Conservation (phyloP, 1,140 invertebrate species). For the Drosophila willistoni region DNA sequence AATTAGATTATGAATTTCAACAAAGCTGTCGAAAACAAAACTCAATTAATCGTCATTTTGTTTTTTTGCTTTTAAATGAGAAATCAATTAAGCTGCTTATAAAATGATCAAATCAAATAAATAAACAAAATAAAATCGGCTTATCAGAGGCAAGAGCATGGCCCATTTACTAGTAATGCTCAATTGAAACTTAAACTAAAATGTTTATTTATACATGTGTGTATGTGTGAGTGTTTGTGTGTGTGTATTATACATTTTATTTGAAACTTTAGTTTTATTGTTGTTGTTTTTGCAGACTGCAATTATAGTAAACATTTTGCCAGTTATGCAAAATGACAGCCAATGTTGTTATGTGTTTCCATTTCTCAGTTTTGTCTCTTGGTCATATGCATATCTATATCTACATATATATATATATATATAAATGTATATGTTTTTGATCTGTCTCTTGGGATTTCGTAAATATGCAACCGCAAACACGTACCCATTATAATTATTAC, state of each 20-base stretch:
- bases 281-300: conserved; percentile 45
- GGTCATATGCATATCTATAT: conserved; percentile 54
- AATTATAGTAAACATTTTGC: conserved; percentile 56
- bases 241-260: too few relatives aligned
- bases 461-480: conserved; percentile 65
- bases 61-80: conserved; percentile 3
- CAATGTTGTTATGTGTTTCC: conserved; percentile 46
- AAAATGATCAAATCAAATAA: conserved; percentile 20
- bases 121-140: not conserved
- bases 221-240: too few relatives aligned
- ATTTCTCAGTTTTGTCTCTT: conserved; percentile 56
- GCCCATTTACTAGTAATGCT: not conserved
- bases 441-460: conserved; percentile 45
- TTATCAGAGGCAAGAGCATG: not conserved
- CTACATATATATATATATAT: conserved; percentile 1
- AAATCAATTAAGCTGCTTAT: conserved; percentile 53
- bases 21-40: conserved; percentile 44
- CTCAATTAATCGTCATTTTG: conserved; percentile 28
- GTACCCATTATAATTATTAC: conserved; percentile 39
- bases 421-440: conserved; percentile 43
- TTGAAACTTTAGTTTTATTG: not conserved
- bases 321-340: conserved; percentile 61
- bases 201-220: too few relatives aligned
- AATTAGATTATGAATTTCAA: conserved; percentile 45
- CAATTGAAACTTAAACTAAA: not conserved